phyloP scores from a whole-genome alignment of 2,113 vertebrate species.

The Dicerorhinus sumatrensis region DNA sequence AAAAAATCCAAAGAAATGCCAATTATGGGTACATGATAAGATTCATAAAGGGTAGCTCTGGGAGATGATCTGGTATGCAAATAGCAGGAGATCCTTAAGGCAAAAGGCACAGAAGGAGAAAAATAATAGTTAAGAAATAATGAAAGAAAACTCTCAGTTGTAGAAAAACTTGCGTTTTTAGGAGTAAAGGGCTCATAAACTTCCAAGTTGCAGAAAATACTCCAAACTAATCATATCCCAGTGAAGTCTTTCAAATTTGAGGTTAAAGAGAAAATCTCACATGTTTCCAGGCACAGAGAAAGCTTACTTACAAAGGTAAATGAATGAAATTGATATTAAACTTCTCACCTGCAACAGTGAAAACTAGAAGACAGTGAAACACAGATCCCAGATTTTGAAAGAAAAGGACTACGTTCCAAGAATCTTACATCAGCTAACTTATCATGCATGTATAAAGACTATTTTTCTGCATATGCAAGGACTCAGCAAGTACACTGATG shows the following conservation, averaged over 20 bases:
- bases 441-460: neutral
- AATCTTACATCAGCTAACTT: neutral
- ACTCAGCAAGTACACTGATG: neutral
- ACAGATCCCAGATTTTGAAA: neutral
- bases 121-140: neutral
- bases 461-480: neutral
- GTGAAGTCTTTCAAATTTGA: neutral
- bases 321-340: neutral
- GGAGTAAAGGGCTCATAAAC: neutral
- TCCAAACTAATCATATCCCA: neutral
- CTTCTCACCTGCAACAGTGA: neutral
- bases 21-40: neutral
- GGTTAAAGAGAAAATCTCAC: neutral
- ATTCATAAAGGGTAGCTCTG: neutral
- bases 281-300: neutral
- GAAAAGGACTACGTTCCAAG: neutral
- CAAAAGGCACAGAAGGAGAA: neutral
- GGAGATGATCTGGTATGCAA: neutral
- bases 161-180: slow-evolving; percentile 22
- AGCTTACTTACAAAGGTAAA: neutral
- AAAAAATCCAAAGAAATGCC: neutral
- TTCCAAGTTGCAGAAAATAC: neutral
- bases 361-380: neutral
- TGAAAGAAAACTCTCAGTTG: neutral
- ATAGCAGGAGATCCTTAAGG: neutral